Evolutionary conservation across 2,888 invertebrate genomes (phyloP), one percentile per base, ranked within the genome.

Genomic region (Tromatobia lineatoria): DNA sequence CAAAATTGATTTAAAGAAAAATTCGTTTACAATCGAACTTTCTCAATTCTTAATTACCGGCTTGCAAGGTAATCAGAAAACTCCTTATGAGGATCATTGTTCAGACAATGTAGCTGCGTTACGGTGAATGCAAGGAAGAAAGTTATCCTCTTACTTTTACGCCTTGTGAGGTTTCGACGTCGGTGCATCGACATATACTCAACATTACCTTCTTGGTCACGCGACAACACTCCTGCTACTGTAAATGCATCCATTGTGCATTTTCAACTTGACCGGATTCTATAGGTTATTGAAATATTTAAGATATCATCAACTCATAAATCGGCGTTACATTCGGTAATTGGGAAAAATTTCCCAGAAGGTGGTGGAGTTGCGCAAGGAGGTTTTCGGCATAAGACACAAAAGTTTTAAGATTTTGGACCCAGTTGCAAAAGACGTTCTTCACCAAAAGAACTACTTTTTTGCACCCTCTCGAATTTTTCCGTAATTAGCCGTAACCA

Each of bases 51-150:
- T 61, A 34, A 34, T 61, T 7, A 34, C 10, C 0, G 18, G n/a
- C 45, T 6, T 23, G 23, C n/a, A 42, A 47, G 66, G 29, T 45
- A 67, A 20, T 38, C 67, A 54, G 71, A 73, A 71, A 23, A 57
- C 34, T 54, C 10, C 50, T 67, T 66, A 42, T 42, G 50, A 64
- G 57, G 57, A 18, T 67, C 77, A 77, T 77, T 47, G 59, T 52
- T 25, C 50, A 29, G 18, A 18, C 23, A 47, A 54, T 69, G n/a
- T 50, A 34, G 20, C 11, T 54, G 52, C 67, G 47, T 38, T 66
- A 13, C 50, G 66, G 57, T 76, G 70, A 71, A 66, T 71, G 76
- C 76, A 67, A 67, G 73, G n/a, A n/a, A 82, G 82, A 82, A 82
- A 82, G 77, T 67, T 64, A 7, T 64, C 50, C 34, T 38, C 18